Base-by-base conservation (phyloP, 2,797 vertebrate genomes). In the Sebastes flavidus region DNA sequence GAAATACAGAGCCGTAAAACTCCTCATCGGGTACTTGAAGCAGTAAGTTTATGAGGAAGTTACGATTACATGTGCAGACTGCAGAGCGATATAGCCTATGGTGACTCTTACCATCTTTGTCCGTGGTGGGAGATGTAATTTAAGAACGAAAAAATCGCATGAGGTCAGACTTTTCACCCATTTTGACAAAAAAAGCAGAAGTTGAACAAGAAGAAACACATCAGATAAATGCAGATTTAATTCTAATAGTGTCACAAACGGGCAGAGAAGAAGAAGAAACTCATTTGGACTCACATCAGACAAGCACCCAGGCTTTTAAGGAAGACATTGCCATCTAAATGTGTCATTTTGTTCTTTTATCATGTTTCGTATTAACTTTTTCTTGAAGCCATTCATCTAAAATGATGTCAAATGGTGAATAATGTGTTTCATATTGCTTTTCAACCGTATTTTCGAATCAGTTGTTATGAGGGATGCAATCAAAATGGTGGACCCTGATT, bases 401-500 rank as follows among this genome's bases (percentile, higher is more conserved):
- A 60, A 49, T 14, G 18, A 52, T n/a, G 13, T 58, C 14, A 56
- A 8, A 72, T 13, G 6, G 56, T 34, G 22, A 77, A 29, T 14
- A 25, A 34, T 73, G 36, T 32, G 11, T 60, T 38, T 68, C 14
- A 34, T 61, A 56, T 38, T 60, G 22, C 22, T 58, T 56, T 67
- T 68, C 11, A 78, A 65, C 29, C 42, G 29, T 32, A 2, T 70
- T 27, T 72, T 42, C 58, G 8, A 66, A 61, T 65, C 59, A 42
- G 32, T 81, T 70, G 42, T 77, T 36, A 72, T 32, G n/a, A 38
- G 54, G 22, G 29, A 69, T 65, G 27, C 9, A 65, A 60, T 83
- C 66, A 69, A 46, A 87, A 75, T 20, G 70, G 52, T 29, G 72
- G 76, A 65, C 49, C 16, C 60, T 81, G 85, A 86, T 82, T 83